Evolutionary conservation across 2,797 vertebrate genomes (phyloP), one percentile per base, ranked within the genome.

Genomic region (Enteromius trimaculatus): DNA sequence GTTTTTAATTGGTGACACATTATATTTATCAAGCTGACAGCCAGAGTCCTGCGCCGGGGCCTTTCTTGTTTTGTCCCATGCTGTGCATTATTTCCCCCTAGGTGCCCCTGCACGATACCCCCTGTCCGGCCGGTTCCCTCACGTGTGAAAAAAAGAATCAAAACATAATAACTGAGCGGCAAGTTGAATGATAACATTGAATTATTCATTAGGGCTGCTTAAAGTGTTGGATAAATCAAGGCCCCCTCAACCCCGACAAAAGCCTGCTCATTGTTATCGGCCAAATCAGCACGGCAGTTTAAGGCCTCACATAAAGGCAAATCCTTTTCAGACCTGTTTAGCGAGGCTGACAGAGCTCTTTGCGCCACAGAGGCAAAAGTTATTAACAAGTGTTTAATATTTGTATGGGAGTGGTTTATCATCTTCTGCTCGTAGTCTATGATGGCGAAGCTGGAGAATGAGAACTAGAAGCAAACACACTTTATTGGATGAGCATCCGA

Each of bases 1-100:
- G 96, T 93, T 96, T 97, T 97, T 97, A 98, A 97, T 98, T 97
- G 96, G 95, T 95, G 95, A 97, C 96, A 97, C 95, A 94, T 98
- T 97, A 96, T 96, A 97, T 98, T 97, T 97, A 97, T 97, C 96
- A 95, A 95, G 91, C 94, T 97, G 97, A 96, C 96, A 96, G 96
- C 80, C 91, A 6, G 91, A 95, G 93, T 93, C 87, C 94, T 93
- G 94, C 90, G 79, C 91, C 11, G 91, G 92, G 90, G 91, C 92
- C 95, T 94, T 93, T 95, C 94, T 95, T 95, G 93, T 96, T 95
- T 95, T 95, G 95, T 95, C 94, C 95, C 94, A 95, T 94, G 88
- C 93, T 90, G 88, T 89, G 86, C 95, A 91, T 92, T 93, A 95
- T 94, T 95, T 96, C 94, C 95, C 94, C 95, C 92, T 90, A 93